Base-by-base conservation (phyloP, 2,888 invertebrate species). In the Polydrusus cervinus region DNA sequence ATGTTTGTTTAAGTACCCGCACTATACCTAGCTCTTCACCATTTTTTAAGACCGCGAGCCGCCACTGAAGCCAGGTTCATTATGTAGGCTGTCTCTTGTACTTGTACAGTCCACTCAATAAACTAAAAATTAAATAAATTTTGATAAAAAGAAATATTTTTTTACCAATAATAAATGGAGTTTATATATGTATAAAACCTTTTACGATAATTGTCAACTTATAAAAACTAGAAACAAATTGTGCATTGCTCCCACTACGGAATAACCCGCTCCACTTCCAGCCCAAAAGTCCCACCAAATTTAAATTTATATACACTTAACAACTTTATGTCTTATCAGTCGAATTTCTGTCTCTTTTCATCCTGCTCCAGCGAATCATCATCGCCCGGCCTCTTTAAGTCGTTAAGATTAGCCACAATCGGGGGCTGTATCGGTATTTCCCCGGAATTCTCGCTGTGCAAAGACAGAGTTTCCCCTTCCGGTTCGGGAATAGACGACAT, bases 391-490 rank as follows among this genome's bases (percentile, higher is more conserved):
- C 74, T 25, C 25, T 78, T 76, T 40, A 76, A 20, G 61, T 80
- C 78, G 72, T 62, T 68, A n/a, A 80, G 66, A 67, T 75, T 80
- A 0, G 81, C 79, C 13, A 87, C 84, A 64, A 87, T 87, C 64
- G 82, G 83, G 6, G 87, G 85, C 75, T 87, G 87, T 25, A 87
- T 80, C 11, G 87, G 87, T 57, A 87, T 87, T 79, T 87, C 87
- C 60, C 83, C 84, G 0, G 87, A 87, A 77, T 85, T 84, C 62
- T 86, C 86, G 71, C 78, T 84, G n/a, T 82, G 81, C 9, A 81
- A 79, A 66, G 81, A 82, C n/a, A 83, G 79, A 18, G 81, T 82
- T 9, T 83, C 82, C 8, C 81, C 80, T 16, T 80, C 80, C 16
- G 80, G 76, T 43, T 78, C 80, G 14, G 78, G 78, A 3, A 75